Conservation (phyloP, 2,888 invertebrate genomes). For the Sarcophaga variegata region DNA sequence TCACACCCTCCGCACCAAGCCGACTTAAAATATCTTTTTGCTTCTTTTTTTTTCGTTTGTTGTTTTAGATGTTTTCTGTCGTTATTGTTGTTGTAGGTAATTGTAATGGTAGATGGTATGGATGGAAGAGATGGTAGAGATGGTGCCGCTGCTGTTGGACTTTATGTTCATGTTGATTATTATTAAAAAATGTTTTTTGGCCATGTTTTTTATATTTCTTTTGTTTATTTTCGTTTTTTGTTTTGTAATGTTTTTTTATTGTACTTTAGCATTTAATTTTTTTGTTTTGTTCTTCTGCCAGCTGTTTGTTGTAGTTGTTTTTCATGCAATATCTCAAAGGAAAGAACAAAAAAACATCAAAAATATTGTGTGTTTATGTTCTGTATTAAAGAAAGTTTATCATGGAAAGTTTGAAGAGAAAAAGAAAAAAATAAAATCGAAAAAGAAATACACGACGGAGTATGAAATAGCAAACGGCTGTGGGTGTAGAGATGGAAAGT, state of each 20-base stretch:
- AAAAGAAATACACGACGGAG: background rate
- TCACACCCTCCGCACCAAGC: slow-evolving; percentile 13
- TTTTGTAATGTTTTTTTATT: slow-evolving; percentile 7
- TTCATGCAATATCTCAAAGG: background rate
- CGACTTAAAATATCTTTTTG: background rate
- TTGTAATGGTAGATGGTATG: background rate
- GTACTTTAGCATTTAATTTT: slow-evolving; percentile 13
- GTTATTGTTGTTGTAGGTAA: slow-evolving; percentile 14
- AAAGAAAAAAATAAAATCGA: slow-evolving; percentile 4
- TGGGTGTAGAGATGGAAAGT: slow-evolving; percentile 2
- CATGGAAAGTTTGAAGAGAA: slow-evolving; percentile 22
- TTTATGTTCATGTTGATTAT: slow-evolving; percentile 52
- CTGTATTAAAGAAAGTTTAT: slow-evolving; percentile 38
- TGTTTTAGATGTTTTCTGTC: background rate
- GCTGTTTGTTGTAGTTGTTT: background rate
- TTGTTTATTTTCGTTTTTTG: background rate
- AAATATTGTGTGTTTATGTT: slow-evolving; percentile 60
- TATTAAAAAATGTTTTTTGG: slow-evolving; percentile 39
- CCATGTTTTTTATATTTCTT: background rate
- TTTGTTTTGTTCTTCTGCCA: background rate
- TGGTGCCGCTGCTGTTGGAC: slow-evolving; percentile 21
- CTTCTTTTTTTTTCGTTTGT: background rate
- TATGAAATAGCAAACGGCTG: slow-evolving; percentile 3
- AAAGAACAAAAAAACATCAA: background rate
- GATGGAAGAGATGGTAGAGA: background rate